Percentiles rank a stretch among this genome's conserved stretches.
Evolutionary conservation across 2,888 invertebrate species (phyloP).

Genomic region (Pammene aurita): DNA sequence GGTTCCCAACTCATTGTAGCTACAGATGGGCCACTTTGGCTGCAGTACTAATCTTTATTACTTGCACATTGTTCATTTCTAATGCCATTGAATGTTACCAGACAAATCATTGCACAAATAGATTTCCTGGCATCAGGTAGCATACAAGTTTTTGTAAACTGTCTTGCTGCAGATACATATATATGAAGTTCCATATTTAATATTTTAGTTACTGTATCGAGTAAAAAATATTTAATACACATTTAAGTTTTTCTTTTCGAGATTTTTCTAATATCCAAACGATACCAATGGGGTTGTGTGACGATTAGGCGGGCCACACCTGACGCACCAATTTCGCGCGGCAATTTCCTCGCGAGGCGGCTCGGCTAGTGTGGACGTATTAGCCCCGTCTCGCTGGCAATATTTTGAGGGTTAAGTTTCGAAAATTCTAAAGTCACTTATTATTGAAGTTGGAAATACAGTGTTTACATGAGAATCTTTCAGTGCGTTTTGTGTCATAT

Average conservation of each 20-base stretch:
- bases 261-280: not conserved
- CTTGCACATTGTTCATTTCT: constrained; percentile 15
- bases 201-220: constrained; percentile 33
- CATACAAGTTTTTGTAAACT: constrained; percentile 15
- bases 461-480: no score
- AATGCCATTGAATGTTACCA: constrained; percentile 22
- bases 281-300: not conserved
- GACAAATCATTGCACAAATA: constrained; percentile 16
- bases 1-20: constrained; percentile 44
- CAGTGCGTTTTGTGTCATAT: no score
- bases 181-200: constrained; percentile 30
- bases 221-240: constrained; percentile 26
- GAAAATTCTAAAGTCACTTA: no score
- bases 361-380: no score
- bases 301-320: no score
- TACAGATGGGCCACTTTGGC: constrained; percentile 43
- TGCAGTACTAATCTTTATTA: constrained; percentile 19
- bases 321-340: no score
- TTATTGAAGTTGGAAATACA: no score
- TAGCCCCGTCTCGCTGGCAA: no score
- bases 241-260: not conserved
- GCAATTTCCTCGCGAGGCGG: no score
- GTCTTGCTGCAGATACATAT: constrained; percentile 21
- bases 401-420: no score
- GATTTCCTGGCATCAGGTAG: constrained; percentile 8